phyloP scores from a whole-genome alignment of 2,797 vertebrate species.

The Chromobotia macracanthus region DNA sequence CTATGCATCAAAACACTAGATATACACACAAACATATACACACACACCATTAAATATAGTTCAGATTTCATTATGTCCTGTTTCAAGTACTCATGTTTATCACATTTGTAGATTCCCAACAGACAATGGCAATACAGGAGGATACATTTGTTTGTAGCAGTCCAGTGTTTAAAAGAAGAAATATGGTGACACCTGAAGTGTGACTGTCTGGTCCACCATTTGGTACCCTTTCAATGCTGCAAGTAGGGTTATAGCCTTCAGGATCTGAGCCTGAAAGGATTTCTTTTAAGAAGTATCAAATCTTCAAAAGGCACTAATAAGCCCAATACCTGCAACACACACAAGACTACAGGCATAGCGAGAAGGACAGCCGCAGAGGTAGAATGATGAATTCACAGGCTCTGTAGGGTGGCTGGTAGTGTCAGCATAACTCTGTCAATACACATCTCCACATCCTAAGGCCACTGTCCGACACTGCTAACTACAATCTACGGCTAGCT shows the following conservation, averaged over 20 bases:
- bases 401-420: conserved; percentile 60
- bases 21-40: not conserved
- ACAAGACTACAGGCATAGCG: conserved; percentile 58
- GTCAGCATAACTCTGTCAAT: conserved; percentile 64
- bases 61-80: not conserved
- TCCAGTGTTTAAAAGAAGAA: conserved; percentile 19
- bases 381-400: conserved; percentile 58
- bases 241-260: conserved; percentile 48
- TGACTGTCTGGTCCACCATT: conserved; percentile 50
- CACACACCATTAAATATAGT: not conserved
- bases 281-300: conserved; percentile 59
- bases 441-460: conserved; percentile 30
- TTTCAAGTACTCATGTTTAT: conserved; percentile 10
- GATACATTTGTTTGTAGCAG: not conserved
- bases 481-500: conserved; percentile 64
- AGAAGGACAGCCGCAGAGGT: conserved; percentile 64
- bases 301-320: conserved; percentile 70
- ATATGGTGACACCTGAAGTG: conserved; percentile 36
- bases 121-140: not conserved
- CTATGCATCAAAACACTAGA: conserved; percentile 36
- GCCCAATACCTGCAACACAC: conserved; percentile 61
- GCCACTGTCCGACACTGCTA: conserved; percentile 51
- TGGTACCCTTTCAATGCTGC: conserved; percentile 52
- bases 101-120: not conserved
- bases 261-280: conserved; percentile 55